Evolutionary conservation across 2,888 invertebrate genomes (phyloP).

Genomic region (Nebria salina): DNA sequence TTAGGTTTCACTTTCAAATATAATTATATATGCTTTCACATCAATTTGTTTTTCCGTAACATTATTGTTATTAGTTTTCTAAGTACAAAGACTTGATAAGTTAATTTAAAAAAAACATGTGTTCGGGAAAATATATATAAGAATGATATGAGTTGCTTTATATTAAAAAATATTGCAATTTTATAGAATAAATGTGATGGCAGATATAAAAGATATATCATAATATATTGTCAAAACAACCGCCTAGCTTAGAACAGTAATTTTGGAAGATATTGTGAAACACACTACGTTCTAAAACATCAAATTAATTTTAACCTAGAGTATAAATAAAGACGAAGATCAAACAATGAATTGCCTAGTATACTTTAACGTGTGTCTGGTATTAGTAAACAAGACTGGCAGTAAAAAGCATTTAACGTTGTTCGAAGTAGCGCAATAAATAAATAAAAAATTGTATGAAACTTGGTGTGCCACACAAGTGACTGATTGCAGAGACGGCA

Average conservation of each 20-base stretch:
- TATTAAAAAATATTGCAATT: not conserved
- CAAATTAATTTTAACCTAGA: no score
- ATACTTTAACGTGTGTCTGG: not conserved
- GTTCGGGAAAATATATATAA: no score
- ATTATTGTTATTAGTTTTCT: not conserved
- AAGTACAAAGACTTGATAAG: not conserved
- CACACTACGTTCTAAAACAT: no score
- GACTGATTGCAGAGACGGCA: constrained; percentile 60
- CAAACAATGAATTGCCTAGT: not conserved
- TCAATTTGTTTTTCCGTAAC: not conserved
- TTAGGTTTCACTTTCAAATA: not conserved
- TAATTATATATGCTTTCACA: not conserved
- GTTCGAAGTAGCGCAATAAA: not conserved
- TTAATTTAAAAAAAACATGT: no score
- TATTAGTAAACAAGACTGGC: not conserved
- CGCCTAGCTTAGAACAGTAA: no score
- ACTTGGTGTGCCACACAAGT: constrained; percentile 7
- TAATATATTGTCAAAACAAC: not conserved
- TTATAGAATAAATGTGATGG: not conserved
- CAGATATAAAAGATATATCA: not conserved
- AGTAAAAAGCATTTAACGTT: constrained; percentile 3
- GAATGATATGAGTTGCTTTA: no score
- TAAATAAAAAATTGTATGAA: not conserved
- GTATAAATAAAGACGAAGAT: not conserved
- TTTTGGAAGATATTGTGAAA: no score